Base-by-base conservation (phyloP, 2,888 invertebrate species). In the Dryocosmus kuriphilus region DNA sequence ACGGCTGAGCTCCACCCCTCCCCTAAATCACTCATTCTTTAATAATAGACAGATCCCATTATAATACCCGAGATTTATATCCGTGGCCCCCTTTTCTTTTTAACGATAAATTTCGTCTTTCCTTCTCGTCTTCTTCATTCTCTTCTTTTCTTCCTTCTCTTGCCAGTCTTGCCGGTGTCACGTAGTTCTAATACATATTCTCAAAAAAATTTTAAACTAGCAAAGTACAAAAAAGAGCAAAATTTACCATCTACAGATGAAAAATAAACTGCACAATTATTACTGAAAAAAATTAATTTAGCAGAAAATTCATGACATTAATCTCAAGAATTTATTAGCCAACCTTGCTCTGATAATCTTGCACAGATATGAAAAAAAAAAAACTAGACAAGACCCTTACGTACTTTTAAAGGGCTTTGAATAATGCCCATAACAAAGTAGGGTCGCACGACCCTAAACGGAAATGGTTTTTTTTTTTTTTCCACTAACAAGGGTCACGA, bases 31-130 rank as follows among this genome's bases (percentile, higher is more conserved):
- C 91, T 91, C 91, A 91, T 91, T 91, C 91, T 91, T 91, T 91
- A 91, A 91, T 91, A 91, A 91, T 91, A 90, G 91, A 91, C 91
- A 91, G 91, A 91, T 91, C 91, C 91, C 90, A 91, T 91, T 91
- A 91, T 91, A 91, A 91, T 91, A 90, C 89, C 87, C 82, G 88
- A 91, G 91, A 91, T 91, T 91, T 91, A 91, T 91, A 90, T 87
- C 86, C 89, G 82, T 88, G 88, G 89, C 87, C 89, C 90, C 90
- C 88, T 89, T 91, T 91, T 90, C 90, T 90, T 91, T 91, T 91
- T 90, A 88, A 88, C 91, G 89, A 91, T 91, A 91, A 91, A 91
- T 91, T 91, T 91, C 86, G 85, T 86, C 86, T 86, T 84, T 85
- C 81, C 76, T 84, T 82, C 84, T 81, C 83, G 81, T 83, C 81